Evolutionary conservation across 2,888 invertebrate species (phyloP).

Genomic region (Zootermopsis nevadensis): DNA sequence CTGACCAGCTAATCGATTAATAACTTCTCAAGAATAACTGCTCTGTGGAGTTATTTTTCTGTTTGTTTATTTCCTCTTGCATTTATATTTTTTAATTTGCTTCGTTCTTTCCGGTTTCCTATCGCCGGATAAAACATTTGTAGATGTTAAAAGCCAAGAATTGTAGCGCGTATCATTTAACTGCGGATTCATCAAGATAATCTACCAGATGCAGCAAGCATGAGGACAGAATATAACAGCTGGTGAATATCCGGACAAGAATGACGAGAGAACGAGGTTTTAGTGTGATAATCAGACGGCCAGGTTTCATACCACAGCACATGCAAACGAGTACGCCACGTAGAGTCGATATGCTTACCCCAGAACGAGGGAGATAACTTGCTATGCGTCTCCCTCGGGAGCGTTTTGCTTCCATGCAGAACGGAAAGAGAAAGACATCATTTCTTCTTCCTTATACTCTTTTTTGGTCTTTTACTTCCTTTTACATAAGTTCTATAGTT

Average conservation of each 20-base stretch:
- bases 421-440: background rate
- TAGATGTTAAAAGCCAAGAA: too few species aligned
- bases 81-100: too few species aligned
- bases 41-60: too few species aligned
- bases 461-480: background rate
- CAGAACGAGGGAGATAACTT: background rate
- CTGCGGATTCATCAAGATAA: background rate
- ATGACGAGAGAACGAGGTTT: background rate
- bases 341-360: background rate
- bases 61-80: too few species aligned
- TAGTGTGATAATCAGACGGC: background rate
- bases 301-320: background rate
- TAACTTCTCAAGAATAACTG: too few species aligned
- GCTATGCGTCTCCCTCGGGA: background rate
- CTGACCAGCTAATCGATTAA: too few species aligned
- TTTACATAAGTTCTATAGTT: background rate
- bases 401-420: conserved; percentile 1
- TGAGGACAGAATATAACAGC: background rate
- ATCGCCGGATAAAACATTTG: too few species aligned
- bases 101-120: too few species aligned
- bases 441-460: conserved; percentile 1
- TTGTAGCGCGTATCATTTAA: background rate
- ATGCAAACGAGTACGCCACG: background rate
- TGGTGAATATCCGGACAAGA: background rate
- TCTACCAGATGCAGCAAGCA: background rate